Conservation (phyloP, 1,140 invertebrate genomes). For the Callitettix versicolor region DNA sequence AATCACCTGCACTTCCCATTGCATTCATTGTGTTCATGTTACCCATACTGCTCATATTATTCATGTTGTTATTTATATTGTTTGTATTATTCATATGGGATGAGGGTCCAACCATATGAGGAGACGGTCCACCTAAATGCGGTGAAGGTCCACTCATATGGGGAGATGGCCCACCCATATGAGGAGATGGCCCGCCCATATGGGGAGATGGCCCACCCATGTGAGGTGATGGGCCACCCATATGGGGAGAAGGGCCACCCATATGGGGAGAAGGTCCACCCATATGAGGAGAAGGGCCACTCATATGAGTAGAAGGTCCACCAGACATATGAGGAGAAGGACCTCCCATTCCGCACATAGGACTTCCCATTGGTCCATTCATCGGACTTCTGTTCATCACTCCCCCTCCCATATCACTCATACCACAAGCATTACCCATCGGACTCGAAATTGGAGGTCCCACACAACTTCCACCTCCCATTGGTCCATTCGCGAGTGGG, state of each 20-base stretch:
- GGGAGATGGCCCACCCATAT: conserved; percentile 47
- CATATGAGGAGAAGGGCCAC: conserved; percentile 38
- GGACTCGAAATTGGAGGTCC: conserved; percentile 39
- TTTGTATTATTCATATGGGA: conserved; percentile 39
- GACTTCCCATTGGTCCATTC: conserved; percentile 28
- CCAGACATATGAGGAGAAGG: conserved; percentile 29
- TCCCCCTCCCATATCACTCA: conserved; percentile 38
- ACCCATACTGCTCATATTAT: conserved; percentile 41
- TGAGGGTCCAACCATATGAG: conserved; percentile 40
- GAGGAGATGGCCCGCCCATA: conserved; percentile 44
- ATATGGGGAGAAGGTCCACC: conserved; percentile 39
- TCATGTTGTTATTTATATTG: conserved; percentile 41
- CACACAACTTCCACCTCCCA: conserved; percentile 16
- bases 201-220: conserved; percentile 37
- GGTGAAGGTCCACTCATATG: conserved; percentile 37
- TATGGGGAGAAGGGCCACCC: conserved; percentile 39
- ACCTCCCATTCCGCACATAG: conserved; percentile 28
- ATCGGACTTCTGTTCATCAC: conserved; percentile 37
- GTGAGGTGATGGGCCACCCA: conserved; percentile 35
- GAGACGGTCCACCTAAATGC: conserved; percentile 39
- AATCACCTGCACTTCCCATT: conserved; percentile 13
- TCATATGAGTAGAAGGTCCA: conserved; percentile 33
- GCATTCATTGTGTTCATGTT: conserved; percentile 37
- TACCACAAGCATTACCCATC: conserved; percentile 26
- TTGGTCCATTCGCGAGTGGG: conserved; percentile 26